Conservation (phyloP, 2,797 vertebrate genomes). For the Percopsis omiscomaycus region DNA sequence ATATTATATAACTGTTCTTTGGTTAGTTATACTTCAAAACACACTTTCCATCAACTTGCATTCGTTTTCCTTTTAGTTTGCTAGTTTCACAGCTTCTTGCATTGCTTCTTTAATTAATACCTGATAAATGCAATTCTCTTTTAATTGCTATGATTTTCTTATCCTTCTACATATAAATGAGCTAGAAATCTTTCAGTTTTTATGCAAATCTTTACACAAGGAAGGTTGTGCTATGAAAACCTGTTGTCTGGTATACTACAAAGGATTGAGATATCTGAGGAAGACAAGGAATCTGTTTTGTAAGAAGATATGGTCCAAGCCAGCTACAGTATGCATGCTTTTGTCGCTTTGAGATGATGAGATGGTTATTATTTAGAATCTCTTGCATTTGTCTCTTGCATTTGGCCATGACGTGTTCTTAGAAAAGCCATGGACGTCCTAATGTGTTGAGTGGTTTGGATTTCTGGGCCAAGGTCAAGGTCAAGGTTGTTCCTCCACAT, state of each 20-base stretch:
- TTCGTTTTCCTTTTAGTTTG: neutral
- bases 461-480: neutral
- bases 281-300: constrained; percentile 13
- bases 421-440: neutral
- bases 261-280: constrained; percentile 29
- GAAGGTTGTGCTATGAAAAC: constrained; percentile 1
- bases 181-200: neutral
- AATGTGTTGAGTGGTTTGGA: constrained; percentile 2
- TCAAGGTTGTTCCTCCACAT: too few species aligned
- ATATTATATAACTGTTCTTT: too few species aligned
- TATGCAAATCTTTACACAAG: neutral
- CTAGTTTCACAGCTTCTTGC: neutral
- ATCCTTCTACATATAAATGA: too few species aligned
- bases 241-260: neutral
- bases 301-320: constrained; percentile 46
- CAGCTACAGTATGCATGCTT: constrained; percentile 18
- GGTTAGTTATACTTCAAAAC: too few species aligned
- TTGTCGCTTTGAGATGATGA: constrained; percentile 17
- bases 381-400: constrained; percentile 6
- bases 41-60: too few species aligned
- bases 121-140: too few species aligned
- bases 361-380: constrained; percentile 10
- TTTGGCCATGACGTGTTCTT: constrained; percentile 2
- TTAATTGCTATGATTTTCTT: too few species aligned
- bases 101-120: too few species aligned